Evolutionary conservation across 1,140 invertebrate species (phyloP).

Genomic region (Artemia franciscana): DNA sequence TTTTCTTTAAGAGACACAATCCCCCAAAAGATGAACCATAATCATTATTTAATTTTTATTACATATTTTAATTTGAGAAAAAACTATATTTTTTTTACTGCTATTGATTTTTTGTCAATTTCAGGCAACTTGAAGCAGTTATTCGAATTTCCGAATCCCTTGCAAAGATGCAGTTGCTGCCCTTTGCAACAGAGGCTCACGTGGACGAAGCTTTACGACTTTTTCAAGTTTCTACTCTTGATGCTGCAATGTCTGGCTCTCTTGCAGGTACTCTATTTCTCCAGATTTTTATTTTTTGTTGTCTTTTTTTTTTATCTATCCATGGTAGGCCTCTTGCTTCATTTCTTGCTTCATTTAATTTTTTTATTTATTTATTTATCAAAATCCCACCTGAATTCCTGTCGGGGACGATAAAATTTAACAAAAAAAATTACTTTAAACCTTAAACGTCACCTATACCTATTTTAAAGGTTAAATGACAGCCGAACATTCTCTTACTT

Average conservation of each 20-base stretch:
- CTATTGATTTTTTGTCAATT: slow-evolving; percentile 14
- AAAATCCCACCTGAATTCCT: too few relatives aligned
- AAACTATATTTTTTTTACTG: too few relatives aligned
- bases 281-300: background rate
- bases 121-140: slow-evolving; percentile 82
- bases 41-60: too few relatives aligned
- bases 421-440: too few relatives aligned
- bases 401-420: too few relatives aligned
- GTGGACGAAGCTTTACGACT: slow-evolving; percentile 93
- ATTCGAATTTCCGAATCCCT: slow-evolving; percentile 87
- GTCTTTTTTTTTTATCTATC: slow-evolving; percentile 5
- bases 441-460: too few relatives aligned
- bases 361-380: slow-evolving; percentile 5
- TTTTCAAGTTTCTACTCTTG: slow-evolving; percentile 93
- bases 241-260: slow-evolving; percentile 76
- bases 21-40: too few relatives aligned
- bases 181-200: slow-evolving; percentile 74
- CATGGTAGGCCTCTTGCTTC: background rate
- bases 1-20: too few relatives aligned
- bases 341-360: background rate
- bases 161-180: slow-evolving; percentile 89
- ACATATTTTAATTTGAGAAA: too few relatives aligned
- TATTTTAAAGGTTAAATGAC: too few relatives aligned
- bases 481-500: too few relatives aligned
- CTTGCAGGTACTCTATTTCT: slow-evolving; percentile 38